phyloP scores from a whole-genome alignment of 2,113 vertebrate genomes.

The Lagopus leucura region DNA sequence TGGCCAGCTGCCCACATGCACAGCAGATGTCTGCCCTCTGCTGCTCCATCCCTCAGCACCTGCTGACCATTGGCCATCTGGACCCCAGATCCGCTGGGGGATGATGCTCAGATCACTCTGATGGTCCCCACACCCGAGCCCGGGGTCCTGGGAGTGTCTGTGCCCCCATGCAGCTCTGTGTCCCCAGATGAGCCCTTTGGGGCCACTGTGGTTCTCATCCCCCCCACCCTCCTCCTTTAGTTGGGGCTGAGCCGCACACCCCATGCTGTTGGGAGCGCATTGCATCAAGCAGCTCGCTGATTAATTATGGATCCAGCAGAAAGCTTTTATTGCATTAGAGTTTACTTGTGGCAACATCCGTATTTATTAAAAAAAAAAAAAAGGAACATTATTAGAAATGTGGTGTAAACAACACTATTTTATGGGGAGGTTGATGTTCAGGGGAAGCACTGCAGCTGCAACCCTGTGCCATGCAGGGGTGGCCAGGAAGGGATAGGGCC shows the following conservation, averaged over 20 bases:
- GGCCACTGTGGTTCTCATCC: no score
- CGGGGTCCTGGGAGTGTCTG: not conserved
- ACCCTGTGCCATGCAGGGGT: accelerated
- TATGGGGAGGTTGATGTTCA: not conserved
- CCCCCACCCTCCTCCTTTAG: not conserved
- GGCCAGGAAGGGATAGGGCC: not conserved
- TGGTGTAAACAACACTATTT: not conserved
- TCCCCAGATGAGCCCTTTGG: no score
- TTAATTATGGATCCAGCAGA: conserved; percentile 64
- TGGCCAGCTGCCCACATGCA: not conserved
- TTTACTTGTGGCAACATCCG: conserved; percentile 60
- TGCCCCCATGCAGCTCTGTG: no score
- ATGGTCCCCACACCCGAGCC: not conserved
- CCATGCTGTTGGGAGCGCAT: accelerated
- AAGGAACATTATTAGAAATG: not conserved
- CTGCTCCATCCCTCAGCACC: conserved; percentile 56
- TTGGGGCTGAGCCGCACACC: not conserved
- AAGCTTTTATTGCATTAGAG: conserved; percentile 52
- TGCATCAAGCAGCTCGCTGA: not conserved
- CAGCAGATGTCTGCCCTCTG: conserved; percentile 37
- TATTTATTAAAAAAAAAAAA: conserved; percentile 27
- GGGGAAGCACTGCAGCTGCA: accelerated
- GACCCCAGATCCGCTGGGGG: not conserved
- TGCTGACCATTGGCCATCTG: conserved; percentile 80
- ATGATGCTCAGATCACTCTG: not conserved